Percentiles rank a stretch among this genome's conserved stretches.
Evolutionary conservation across 2,888 invertebrate species (phyloP).

Genomic region (Xestia c-nigrum): DNA sequence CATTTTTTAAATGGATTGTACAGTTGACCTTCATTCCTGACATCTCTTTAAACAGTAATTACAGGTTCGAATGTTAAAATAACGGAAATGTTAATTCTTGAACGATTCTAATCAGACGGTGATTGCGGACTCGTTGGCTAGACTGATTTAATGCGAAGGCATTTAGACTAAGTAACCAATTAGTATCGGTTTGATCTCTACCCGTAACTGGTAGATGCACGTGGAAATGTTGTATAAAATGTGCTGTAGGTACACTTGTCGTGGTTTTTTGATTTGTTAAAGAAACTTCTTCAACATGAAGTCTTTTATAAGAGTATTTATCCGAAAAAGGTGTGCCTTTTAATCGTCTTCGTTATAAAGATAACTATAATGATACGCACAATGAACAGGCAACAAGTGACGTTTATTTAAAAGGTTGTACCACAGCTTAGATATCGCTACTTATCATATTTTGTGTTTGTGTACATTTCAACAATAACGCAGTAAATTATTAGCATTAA

Average conservation of each 20-base stretch:
- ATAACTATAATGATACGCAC: too few species aligned
- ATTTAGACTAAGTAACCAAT: slow-evolving; percentile 61
- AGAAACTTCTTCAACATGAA: not conserved
- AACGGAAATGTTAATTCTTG: slow-evolving; percentile 72
- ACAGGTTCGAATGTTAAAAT: slow-evolving; percentile 49
- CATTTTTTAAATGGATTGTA: slow-evolving; percentile 6
- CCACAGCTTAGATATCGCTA: too few species aligned
- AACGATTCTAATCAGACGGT: slow-evolving; percentile 64
- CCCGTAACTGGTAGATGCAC: slow-evolving; percentile 33
- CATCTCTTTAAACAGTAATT: slow-evolving; percentile 60
- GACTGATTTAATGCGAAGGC: slow-evolving; percentile 65
- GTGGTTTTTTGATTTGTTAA: not conserved
- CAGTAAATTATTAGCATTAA: not conserved
- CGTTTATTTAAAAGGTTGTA: too few species aligned
- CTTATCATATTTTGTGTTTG: too few species aligned
- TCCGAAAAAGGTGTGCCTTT: not conserved
- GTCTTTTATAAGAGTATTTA: not conserved
- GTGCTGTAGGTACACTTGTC: not conserved
- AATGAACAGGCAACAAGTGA: too few species aligned
- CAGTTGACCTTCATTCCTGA: slow-evolving; percentile 1
- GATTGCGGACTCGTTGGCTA: slow-evolving; percentile 67
- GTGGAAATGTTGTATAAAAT: slow-evolving; percentile 14
- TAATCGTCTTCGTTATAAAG: not conserved
- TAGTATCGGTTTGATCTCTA: slow-evolving; percentile 55
- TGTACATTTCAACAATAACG: too few species aligned